phyloP scores from a whole-genome alignment of 1,140 invertebrate species.

The Hormaphis cornu region DNA sequence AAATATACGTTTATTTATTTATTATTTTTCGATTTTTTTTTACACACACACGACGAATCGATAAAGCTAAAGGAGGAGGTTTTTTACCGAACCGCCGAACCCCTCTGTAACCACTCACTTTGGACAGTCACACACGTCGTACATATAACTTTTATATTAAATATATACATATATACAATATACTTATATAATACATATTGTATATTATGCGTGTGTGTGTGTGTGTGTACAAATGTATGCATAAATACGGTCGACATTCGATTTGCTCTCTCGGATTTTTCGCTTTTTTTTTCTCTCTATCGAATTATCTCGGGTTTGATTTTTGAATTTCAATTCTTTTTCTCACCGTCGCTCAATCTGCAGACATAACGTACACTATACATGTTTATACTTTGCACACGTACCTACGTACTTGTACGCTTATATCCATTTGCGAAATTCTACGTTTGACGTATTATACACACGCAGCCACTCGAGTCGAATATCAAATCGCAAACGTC shows the following conservation, averaged over 20 bases:
- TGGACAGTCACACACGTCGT: constrained; percentile 19
- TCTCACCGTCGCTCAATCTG: background rate
- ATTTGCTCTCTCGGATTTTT: constrained; percentile 24
- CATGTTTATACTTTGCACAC: too few species aligned
- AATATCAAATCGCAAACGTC: constrained; percentile 14
- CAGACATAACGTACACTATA: background rate
- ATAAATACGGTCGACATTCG: constrained; percentile 25
- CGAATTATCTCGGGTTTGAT: constrained; percentile 30
- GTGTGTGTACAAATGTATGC: too few species aligned
- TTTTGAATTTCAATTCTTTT: constrained; percentile 22
- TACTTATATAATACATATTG: too few species aligned
- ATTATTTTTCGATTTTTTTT: background rate
- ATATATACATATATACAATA: background rate
- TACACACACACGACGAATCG: background rate
- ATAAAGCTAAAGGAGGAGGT: constrained; percentile 16
- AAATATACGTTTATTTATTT: background rate
- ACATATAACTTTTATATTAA: background rate
- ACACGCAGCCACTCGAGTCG: constrained; percentile 20
- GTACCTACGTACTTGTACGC: background rate
- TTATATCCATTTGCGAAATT: constrained; percentile 7
- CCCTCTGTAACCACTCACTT: constrained; percentile 3
- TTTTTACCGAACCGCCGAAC: background rate
- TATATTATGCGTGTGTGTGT: too few species aligned
- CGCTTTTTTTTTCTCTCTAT: background rate
- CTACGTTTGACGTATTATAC: constrained; percentile 14